Evolutionary conservation across 2,888 invertebrate species (phyloP).

Genomic region (Ophioninae sp.): DNA sequence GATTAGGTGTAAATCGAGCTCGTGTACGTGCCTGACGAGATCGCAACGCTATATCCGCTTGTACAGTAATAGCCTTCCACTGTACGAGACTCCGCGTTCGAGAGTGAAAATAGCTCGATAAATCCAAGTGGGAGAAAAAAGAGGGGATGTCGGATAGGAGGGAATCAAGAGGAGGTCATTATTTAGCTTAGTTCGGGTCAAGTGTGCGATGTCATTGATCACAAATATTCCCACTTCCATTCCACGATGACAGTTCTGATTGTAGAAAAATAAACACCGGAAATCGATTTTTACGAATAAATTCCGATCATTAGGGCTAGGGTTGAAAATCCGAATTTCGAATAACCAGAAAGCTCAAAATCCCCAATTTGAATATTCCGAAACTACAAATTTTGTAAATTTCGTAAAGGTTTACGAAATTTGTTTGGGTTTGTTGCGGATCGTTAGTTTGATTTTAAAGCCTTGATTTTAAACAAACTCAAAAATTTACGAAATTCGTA

Average conservation of each 20-base stretch:
- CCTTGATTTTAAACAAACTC: too few species aligned
- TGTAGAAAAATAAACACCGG: neutral
- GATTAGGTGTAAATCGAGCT: slow-evolving; percentile 28
- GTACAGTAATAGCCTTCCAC: slow-evolving; percentile 39
- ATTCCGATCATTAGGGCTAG: too few species aligned
- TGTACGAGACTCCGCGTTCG: slow-evolving; percentile 34
- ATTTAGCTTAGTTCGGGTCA: neutral
- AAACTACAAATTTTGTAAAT: too few species aligned
- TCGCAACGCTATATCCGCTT: slow-evolving; percentile 25
- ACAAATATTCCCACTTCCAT: neutral
- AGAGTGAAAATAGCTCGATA: slow-evolving; percentile 52
- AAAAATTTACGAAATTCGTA: too few species aligned
- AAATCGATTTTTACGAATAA: neutral
- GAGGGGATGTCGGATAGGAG: neutral
- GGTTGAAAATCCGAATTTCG: too few species aligned
- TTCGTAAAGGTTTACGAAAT: too few species aligned
- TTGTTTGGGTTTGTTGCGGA: too few species aligned
- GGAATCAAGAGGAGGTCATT: neutral
- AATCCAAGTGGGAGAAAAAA: neutral
- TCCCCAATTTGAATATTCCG: too few species aligned
- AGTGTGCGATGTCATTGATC: neutral
- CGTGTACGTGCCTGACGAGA: slow-evolving; percentile 30
- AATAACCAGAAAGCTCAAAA: too few species aligned
- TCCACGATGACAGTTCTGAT: neutral
- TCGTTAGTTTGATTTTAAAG: too few species aligned